These are phyloP conservation scores for Sarcophaga peregrina DNA, from an alignment of 1,140 invertebrate species.

Conservation along the genomic window DNA sequence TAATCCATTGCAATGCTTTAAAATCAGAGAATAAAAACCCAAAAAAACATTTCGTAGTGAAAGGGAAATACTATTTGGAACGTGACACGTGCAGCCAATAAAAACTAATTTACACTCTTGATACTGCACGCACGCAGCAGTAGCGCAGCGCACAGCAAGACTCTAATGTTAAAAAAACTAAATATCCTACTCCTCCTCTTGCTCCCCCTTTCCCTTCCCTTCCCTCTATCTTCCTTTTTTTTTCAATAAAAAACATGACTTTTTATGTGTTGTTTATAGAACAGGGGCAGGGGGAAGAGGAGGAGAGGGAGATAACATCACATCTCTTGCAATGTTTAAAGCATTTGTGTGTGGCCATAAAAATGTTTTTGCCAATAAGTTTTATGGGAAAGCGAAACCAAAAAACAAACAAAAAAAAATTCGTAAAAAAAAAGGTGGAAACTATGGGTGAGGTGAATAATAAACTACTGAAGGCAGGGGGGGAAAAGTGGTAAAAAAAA, in stretches of 20 bases:
- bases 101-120: constrained; percentile 37
- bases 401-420: background rate
- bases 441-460: background rate
- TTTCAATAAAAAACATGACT: background rate
- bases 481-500: background rate
- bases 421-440: background rate
- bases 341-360: constrained; percentile 30
- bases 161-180: background rate
- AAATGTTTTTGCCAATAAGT: constrained; percentile 18
- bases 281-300: background rate
- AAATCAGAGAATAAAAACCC: background rate
- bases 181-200: background rate
- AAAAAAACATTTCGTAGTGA: background rate
- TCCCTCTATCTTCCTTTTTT: background rate
- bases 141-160: background rate
- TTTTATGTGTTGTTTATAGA: background rate
- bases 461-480: background rate
- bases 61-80: background rate
- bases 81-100: constrained; percentile 25
- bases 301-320: too few relatives aligned
- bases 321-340: background rate
- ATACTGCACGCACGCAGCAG: background rate
- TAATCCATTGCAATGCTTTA: background rate
- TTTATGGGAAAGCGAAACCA: background rate
- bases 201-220: background rate